Evolutionary conservation across 2,888 invertebrate genomes (phyloP), one percentile per base, ranked within the genome.

Genomic region (Agriopis marginaria): DNA sequence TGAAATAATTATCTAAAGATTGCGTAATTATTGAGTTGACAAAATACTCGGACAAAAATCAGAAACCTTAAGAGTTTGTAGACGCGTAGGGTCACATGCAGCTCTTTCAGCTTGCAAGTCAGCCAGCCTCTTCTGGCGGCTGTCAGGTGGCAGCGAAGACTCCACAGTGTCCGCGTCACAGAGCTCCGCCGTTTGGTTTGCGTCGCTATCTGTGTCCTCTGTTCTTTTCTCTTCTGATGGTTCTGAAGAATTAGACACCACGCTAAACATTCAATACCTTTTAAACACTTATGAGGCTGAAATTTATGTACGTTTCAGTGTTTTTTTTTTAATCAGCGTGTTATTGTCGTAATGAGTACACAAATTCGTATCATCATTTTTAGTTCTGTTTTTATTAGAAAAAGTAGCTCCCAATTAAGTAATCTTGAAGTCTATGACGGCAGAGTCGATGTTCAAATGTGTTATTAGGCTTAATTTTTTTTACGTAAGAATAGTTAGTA

Each of bases 81-180:
- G 91, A 76, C 97, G 96, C 72, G 97, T 96, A 0, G 97, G 96
- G 82, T 97, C 97, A 85, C 98, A 98, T 74, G 97, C 97, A 11
- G 97, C 97, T 76, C 97, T 85, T 96, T 97, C 82, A 93, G 95
- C 93, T 95, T 97, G 96, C 76, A 97, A 84, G 82, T 97, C 96
- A 12, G 96, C 95, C 59, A 96, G 95, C 76, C 96, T 94, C 84
- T 95, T 95, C 82, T 96, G 96, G 62, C 96, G 95, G 76, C 96
- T 95, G 86, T 96, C 96, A 0, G 96, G 95, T 5, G 97, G 97
- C 61, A 96, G 86, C 0, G 96, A 95, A 0, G 97, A 96, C 85
- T 97, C 97, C 9, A 97, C 96, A 53, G 96, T 94, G 80, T 96
- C 96, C 61, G 94, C 96, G 78, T 95, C 95, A 80, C 96, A 96